Conservation (phyloP, 2,888 invertebrate genomes). For the Amiota minor region DNA sequence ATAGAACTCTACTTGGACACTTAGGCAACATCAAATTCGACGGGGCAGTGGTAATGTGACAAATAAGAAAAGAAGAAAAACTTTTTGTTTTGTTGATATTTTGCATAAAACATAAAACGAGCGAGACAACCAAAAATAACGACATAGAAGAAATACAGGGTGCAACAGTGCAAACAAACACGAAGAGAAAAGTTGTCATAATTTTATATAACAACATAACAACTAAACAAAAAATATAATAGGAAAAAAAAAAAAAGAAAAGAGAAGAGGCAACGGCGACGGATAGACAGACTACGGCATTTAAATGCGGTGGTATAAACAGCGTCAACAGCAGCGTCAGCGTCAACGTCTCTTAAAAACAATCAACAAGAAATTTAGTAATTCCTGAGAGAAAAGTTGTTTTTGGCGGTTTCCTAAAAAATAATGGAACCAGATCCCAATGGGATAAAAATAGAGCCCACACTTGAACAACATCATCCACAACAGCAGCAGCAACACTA, state of each 20-base stretch:
- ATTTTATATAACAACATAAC: constrained; percentile 45
- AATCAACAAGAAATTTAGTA: constrained; percentile 34
- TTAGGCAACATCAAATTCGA: background rate
- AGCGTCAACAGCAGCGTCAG: constrained; percentile 43
- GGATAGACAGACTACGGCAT: constrained; percentile 46
- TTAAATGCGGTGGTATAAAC: constrained; percentile 56
- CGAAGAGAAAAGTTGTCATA: constrained; percentile 13
- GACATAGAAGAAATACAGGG: constrained; percentile 43
- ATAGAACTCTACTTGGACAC: no score
- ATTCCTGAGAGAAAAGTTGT: constrained; percentile 27
- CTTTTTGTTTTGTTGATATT: constrained; percentile 5
- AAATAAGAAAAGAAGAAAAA: constrained; percentile 8
- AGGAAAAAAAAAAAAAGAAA: constrained; percentile 28
- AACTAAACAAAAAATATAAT: constrained; percentile 38
- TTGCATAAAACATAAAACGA: background rate
- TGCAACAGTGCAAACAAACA: constrained; percentile 43
- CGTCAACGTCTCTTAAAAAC: constrained; percentile 1
- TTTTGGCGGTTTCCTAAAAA: constrained; percentile 50
- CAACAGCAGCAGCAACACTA: constrained; percentile 68
- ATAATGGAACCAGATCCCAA: constrained; percentile 73
- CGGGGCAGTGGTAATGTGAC: constrained; percentile 8
- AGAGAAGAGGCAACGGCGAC: constrained; percentile 26
- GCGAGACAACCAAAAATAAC: background rate
- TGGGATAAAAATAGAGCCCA: constrained; percentile 73
- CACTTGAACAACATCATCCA: constrained; percentile 68